Base-by-base conservation (phyloP, 2,797 vertebrate genomes). In the Eremophila alpestris region DNA sequence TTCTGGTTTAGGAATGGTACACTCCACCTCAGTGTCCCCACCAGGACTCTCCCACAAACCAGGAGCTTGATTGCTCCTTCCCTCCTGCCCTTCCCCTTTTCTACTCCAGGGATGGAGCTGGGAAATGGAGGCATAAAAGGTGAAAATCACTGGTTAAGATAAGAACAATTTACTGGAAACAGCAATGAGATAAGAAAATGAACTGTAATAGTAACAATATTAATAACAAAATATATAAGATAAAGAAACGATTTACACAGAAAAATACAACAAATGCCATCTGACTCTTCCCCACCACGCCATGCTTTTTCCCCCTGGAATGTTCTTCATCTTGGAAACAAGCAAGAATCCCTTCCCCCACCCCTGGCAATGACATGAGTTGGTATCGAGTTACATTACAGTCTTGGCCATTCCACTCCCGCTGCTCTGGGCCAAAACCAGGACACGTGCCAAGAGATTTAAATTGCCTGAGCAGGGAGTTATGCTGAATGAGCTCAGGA, bases 381-480 rank as follows among this genome's bases (percentile, higher is more conserved):
- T 41, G 41, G 36, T 49, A 55, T 78, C 2, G 0, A 63, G 17
- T 86, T 62, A 62, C 41, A 55, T 62, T 78, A 22, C 0, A 1
- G 22, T 36, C 32, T 32, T 78, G 83, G 22, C 49, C 49, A 26
- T 49, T 41, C 41, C 1, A 0, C 34, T 86, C 34, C 49, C 0
- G 0, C 41, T 70, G 49, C 8, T 70, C 56, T 23, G 10, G 56
- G 56, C 49, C 16, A 12, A 26, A 70, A 70, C 41, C 41, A 63
- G 83, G 83, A 70, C 26, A 32, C 3, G 11, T 49, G 83, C 23
- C 62, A 74, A 75, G 41, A 60, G 54, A 71, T 71, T 83, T 27
- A 43, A 67, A 26, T 20, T 83, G 51, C 64, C 43, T 34, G 29
- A 69, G 56, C 21, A 46, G 32, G 7, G 5, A 2, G 5, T 74